Evolutionary conservation across 1,140 invertebrate genomes (phyloP).

Genomic region (Caerostris darwini): DNA sequence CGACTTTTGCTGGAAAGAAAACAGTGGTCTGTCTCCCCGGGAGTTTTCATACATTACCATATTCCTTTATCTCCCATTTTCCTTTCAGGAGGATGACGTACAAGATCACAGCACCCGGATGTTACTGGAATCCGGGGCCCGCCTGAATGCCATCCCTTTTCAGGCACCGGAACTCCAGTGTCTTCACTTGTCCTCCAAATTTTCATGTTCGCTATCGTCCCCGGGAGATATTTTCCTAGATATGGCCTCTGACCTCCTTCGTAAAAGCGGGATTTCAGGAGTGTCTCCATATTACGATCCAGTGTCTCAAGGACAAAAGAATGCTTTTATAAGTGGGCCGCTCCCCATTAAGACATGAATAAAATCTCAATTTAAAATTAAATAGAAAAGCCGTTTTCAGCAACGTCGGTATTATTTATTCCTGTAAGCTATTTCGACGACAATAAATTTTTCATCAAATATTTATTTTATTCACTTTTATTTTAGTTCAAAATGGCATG

Average conservation of each 20-base stretch:
- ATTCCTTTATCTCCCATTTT: constrained; percentile 40
- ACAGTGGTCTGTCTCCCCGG: background rate
- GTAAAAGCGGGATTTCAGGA: background rate
- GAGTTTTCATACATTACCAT: constrained; percentile 51
- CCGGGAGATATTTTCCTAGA: constrained; percentile 73
- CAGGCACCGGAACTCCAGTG: constrained; percentile 37
- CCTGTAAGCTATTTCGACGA: too few species aligned
- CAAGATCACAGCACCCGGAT: constrained; percentile 56
- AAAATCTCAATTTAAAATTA: background rate
- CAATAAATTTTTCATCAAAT: too few species aligned
- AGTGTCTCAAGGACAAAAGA: background rate
- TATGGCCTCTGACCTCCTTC: constrained; percentile 5
- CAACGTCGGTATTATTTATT: background rate
- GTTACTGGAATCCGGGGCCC: constrained; percentile 20
- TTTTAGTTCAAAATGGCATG: too few species aligned
- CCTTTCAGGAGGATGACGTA: constrained; percentile 43
- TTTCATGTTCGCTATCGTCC: constrained; percentile 50
- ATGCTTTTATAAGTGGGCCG: background rate
- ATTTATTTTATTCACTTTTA: too few species aligned
- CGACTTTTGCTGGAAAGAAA: background rate
- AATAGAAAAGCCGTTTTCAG: background rate
- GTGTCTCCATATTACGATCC: background rate
- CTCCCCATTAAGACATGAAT: background rate
- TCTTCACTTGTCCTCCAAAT: constrained; percentile 58
- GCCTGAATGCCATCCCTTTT: background rate